A percentile compares a stretch with the other conserved stretches of the same genome.
Conservation (phyloP, 1,140 invertebrate species). For the Pseudomyrmex sp. region DNA sequence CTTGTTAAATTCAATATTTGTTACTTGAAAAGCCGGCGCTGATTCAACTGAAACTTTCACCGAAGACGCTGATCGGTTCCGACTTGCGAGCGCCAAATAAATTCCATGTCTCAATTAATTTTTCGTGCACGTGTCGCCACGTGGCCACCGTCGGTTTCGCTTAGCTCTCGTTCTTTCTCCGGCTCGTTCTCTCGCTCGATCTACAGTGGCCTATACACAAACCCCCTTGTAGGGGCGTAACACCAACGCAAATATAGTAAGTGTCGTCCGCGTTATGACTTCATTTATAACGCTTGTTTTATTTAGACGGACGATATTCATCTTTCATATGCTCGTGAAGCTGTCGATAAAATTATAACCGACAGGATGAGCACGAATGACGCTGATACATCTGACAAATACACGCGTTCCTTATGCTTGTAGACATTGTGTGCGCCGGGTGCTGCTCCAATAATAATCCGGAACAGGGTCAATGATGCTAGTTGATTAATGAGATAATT, state of each 20-base stretch:
- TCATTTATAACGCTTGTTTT: constrained; percentile 66
- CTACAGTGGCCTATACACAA: neutral
- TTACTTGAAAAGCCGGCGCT: too few relatives aligned
- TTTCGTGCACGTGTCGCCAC: constrained; percentile 81
- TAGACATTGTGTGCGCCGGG: neutral
- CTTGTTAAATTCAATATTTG: too few relatives aligned
- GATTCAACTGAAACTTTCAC: constrained; percentile 33
- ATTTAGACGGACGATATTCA: constrained; percentile 67
- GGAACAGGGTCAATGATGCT: neutral
- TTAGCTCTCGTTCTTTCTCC: constrained; percentile 10
- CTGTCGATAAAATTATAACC: constrained; percentile 42
- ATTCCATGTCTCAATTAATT: constrained; percentile 85
- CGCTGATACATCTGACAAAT: neutral
- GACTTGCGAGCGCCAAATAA: constrained; percentile 80
- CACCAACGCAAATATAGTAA: constrained; percentile 81
- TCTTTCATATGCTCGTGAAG: constrained; percentile 58
- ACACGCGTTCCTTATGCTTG: constrained; percentile 19
- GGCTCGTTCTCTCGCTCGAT: constrained; percentile 13
- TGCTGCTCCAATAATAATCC: neutral
- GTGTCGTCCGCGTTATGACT: constrained; percentile 68
- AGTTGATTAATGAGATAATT: constrained; percentile 10
- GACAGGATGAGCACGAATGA: constrained; percentile 49
- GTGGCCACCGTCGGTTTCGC: constrained; percentile 73
- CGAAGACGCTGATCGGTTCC: constrained; percentile 68
- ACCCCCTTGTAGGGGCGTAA: constrained; percentile 68